Conservation (phyloP, 92 coral and sea anemone species). For the Scolanthus callimorphus region DNA sequence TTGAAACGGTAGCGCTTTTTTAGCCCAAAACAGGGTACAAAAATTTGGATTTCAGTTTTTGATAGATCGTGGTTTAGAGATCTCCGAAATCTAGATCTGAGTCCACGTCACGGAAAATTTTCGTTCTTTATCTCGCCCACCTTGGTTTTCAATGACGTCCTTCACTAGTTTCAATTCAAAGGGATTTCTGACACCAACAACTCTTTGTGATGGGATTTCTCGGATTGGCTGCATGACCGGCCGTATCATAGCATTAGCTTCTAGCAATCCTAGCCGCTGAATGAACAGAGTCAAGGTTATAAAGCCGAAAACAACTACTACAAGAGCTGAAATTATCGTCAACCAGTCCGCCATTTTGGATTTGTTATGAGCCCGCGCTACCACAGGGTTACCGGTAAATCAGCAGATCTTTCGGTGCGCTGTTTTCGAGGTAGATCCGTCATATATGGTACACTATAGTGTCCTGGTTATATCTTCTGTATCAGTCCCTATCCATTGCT, state of each 20-base stretch:
- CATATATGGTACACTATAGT: too few species aligned
- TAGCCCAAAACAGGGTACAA: too few species aligned
- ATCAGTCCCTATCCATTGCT: too few species aligned
- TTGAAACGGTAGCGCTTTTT: too few species aligned
- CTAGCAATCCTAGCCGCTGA: conserved; percentile 65
- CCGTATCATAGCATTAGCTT: conserved; percentile 56
- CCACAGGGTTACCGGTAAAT: conserved; percentile 14
- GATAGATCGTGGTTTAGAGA: too few species aligned
- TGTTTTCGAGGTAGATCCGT: not conserved
- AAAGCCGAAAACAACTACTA: conserved; percentile 60
- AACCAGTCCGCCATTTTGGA: conserved; percentile 74
- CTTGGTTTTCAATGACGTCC: conserved; percentile 2
- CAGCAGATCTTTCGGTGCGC: not conserved
- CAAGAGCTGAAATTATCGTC: conserved; percentile 49
- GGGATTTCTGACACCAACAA: conserved; percentile 82
- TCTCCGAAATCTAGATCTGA: too few species aligned
- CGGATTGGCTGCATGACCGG: conserved; percentile 35
- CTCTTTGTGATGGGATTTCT: conserved; percentile 60
- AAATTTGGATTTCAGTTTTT: too few species aligned
- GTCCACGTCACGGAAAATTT: too few species aligned
- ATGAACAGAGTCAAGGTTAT: conserved; percentile 61
- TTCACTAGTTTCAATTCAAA: conserved; percentile 45
- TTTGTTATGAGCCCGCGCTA: conserved; percentile 17
- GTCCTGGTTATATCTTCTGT: too few species aligned
- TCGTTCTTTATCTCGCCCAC: too few species aligned